Evolutionary conservation across 1,140 invertebrate species (phyloP).

Genomic region (Aricia agestis): DNA sequence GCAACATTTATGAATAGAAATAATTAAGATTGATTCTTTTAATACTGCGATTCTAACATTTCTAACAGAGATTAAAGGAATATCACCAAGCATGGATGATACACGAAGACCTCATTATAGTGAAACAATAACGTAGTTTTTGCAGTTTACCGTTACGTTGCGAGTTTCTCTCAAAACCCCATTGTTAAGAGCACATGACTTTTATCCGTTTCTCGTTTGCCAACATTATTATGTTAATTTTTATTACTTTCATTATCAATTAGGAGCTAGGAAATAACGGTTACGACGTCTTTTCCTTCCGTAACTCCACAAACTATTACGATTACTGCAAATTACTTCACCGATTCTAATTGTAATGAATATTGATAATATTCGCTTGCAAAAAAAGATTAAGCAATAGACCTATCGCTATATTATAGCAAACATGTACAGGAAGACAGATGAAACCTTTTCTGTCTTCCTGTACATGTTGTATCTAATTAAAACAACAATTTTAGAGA

Average conservation of each 20-base stretch:
- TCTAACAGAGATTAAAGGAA: neutral
- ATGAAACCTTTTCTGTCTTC: no score
- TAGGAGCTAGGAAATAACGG: neutral
- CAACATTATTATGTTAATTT: neutral
- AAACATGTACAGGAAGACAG: no score
- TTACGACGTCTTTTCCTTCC: neutral
- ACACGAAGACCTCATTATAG: neutral
- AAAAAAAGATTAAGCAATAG: no score
- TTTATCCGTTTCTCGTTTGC: constrained; percentile 2
- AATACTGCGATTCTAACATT: neutral
- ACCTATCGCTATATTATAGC: neutral
- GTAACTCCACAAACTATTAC: neutral
- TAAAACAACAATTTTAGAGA: neutral
- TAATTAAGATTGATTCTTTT: no score
- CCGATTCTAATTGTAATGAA: neutral
- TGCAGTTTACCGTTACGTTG: constrained; percentile 3
- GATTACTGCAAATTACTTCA: neutral
- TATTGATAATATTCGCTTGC: neutral
- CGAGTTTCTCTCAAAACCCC: constrained; percentile 2
- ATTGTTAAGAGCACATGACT: constrained; percentile 1
- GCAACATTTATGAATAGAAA: no score
- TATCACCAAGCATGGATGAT: neutral
- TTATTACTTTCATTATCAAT: neutral
- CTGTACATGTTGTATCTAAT: neutral
- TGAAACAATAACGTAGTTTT: constrained; percentile 14